Percentiles rank a stretch among this genome's conserved stretches.
Evolutionary conservation across 2,888 invertebrate species (phyloP).

Genomic region (Limnephilus rhombicus): DNA sequence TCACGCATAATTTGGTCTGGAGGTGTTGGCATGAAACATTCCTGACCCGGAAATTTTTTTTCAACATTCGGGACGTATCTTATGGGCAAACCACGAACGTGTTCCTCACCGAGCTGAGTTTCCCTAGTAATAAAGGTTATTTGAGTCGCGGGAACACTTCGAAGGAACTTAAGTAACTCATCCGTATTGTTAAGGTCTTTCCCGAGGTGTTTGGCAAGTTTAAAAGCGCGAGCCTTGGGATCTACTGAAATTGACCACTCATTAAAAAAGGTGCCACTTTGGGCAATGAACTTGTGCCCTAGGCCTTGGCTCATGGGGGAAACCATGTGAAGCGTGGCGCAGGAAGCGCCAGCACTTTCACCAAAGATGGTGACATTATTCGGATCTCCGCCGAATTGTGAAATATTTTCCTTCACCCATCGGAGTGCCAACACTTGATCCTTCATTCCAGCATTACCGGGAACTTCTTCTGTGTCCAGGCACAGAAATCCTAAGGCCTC

Average conservation of each 20-base stretch:
- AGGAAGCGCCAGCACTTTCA: conserved; percentile 73
- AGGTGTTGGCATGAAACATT: conserved; percentile 56
- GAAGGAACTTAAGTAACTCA: conserved; percentile 53
- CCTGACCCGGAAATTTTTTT: conserved; percentile 60
- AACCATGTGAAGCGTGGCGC: conserved; percentile 71
- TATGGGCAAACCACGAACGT: conserved; percentile 57
- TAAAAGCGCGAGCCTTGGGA: conserved; percentile 57
- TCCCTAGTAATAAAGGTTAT: conserved; percentile 42
- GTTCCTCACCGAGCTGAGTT: conserved; percentile 53
- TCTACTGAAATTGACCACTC: conserved; percentile 69
- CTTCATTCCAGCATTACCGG: conserved; percentile 76
- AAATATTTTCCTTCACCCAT: conserved; percentile 73
- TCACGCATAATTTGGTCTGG: conserved; percentile 48
- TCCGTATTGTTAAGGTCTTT: conserved; percentile 56
- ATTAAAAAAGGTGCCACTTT: conserved; percentile 70
- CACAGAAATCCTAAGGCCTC: conserved; percentile 73
- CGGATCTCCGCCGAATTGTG: conserved; percentile 73
- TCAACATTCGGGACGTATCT: conserved; percentile 60
- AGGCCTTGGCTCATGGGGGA: conserved; percentile 75
- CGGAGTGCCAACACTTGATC: conserved; percentile 74
- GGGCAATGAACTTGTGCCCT: conserved; percentile 71
- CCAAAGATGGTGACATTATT: conserved; percentile 74
- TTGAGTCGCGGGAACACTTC: conserved; percentile 52
- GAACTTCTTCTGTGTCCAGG: conserved; percentile 72
- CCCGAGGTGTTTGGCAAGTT: conserved; percentile 61